Evolutionary conservation across 2,113 vertebrate species (phyloP).

Genomic region (Mesitornis unicolor): DNA sequence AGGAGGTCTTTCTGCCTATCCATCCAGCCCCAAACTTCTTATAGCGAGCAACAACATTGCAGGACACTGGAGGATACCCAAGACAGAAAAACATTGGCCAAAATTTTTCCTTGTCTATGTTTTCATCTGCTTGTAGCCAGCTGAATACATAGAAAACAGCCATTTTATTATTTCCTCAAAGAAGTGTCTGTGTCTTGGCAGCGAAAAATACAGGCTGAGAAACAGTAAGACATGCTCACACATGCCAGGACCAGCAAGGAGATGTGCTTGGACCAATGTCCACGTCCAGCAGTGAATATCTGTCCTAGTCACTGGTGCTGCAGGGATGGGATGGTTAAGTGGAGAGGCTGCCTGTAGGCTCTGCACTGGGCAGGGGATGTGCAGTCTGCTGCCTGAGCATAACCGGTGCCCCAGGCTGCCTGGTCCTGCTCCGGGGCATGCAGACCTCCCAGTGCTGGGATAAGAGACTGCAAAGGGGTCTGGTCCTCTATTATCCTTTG

Average conservation of each 20-base stretch:
- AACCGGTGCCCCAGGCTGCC: rapidly evolving
- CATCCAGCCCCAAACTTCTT: not conserved
- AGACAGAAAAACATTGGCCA: not conserved
- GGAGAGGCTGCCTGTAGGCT: not conserved
- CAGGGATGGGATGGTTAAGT: not conserved
- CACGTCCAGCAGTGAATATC: not conserved
- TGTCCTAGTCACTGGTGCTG: not conserved
- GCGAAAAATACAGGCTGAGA: not conserved
- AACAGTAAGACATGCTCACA: not conserved
- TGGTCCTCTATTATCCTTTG: not conserved
- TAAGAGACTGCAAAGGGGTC: rapidly evolving
- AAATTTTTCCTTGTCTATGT: not conserved
- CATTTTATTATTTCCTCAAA: not conserved
- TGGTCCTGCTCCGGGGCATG: not conserved
- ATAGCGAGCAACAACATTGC: not conserved
- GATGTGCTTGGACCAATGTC: not conserved
- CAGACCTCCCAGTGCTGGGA: not conserved
- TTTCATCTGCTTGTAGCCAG: not conserved
- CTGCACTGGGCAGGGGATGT: not conserved
- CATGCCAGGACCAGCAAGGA: not conserved
- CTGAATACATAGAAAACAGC: not conserved
- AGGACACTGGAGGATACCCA: not conserved
- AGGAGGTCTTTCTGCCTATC: not conserved
- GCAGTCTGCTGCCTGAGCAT: not conserved
- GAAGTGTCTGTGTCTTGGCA: not conserved